Base-by-base conservation (phyloP, 1,140 invertebrate genomes). In the Prorops nasuta region DNA sequence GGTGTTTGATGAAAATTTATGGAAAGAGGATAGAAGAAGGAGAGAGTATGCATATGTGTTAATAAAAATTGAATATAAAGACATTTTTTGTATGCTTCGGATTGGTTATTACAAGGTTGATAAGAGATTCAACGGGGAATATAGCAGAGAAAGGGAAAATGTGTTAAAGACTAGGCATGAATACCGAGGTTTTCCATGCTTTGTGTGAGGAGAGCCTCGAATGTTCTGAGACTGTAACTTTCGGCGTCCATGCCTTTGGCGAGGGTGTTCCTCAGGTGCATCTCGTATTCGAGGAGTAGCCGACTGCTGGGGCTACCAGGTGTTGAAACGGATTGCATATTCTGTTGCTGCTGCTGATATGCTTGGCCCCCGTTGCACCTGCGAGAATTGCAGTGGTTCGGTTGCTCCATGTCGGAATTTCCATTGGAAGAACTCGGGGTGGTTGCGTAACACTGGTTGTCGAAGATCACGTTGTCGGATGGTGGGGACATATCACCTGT, bases 211-310 rank as follows among this genome's bases (percentile, higher is more conserved):
- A 96, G 79, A 37, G 92, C 91, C 79, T 96, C 92, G 67, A 96
- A 96, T 1, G 92, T 95, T 68, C 96, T 92, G 50, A 96, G 77
- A 71, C 91, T 94, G 74, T 94, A 95, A 65, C 91, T 94, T 76
- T 95, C 92, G 34, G 92, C 92, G 67, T 95, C 93, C 89, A 94
- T 92, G 54, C 92, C 94, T 71, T 95, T 93, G 60, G 92, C 94
- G 51, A 96, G 80, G 1, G 93, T 94, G 72, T 96, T 96, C 39
- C 94, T 79, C 34, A 96, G 81, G 77, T 96, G 92, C 87, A 95
- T 92, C 80, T 97, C 94, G 74, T 97, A 96, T 79, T 96, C 93
- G 43, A 95, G 81, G 3, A 94, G 81, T 1, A 95, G 81, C 24
- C 91, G 80, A 44, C 89, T 91, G 9, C 91, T 94, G 8, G 92